Evolutionary conservation across 2,797 vertebrate species (phyloP).

Genomic region (Malurus splendens): DNA sequence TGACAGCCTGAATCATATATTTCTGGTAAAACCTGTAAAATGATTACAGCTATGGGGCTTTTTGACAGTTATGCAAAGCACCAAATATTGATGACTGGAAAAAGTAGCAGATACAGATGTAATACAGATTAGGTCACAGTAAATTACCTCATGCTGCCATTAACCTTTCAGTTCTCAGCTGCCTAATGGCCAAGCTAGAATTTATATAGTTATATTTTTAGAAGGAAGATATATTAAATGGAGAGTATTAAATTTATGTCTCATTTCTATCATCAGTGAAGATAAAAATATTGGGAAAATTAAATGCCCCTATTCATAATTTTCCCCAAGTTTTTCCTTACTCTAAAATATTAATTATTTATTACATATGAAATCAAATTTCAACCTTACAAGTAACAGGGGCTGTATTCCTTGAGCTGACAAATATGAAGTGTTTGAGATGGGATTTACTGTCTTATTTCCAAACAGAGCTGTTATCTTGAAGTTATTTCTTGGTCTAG

Average conservation of each 20-base stretch:
- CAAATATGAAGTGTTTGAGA: background rate
- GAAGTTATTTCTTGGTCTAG: background rate
- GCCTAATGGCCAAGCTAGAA: background rate
- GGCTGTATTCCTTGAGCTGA: background rate
- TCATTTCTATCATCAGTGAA: background rate
- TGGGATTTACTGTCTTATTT: background rate
- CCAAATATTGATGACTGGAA: background rate
- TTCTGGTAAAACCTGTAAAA: background rate
- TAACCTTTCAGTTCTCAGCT: conserved; percentile 9
- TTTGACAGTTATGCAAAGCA: background rate
- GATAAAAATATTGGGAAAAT: background rate
- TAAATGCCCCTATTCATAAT: background rate
- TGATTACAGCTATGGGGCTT: background rate
- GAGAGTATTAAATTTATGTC: background rate
- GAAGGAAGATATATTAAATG: background rate
- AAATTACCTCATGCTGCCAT: conserved; percentile 15
- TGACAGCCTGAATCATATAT: background rate
- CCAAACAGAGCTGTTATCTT: background rate
- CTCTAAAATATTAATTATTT: background rate
- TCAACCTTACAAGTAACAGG: background rate
- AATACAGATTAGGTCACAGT: background rate
- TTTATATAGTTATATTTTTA: background rate
- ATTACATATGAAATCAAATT: background rate
- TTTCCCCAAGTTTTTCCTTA: background rate
- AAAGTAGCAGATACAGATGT: background rate